Conservation (phyloP, 2,888 invertebrate genomes). For the Microctonus hyperodae region DNA sequence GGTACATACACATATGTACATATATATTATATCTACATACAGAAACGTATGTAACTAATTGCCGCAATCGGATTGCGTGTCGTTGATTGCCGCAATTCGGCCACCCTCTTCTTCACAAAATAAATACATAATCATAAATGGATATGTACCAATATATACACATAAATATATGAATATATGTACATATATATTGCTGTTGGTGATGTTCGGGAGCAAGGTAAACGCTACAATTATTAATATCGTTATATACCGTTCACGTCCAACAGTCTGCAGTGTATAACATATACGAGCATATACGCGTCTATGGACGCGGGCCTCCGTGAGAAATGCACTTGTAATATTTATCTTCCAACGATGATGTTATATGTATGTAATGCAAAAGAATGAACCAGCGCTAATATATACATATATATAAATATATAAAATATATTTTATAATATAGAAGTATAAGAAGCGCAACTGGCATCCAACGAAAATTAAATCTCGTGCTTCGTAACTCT, state of each 20-base stretch:
- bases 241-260: slow-evolving; percentile 17
- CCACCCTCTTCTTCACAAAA: not conserved
- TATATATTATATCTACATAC: not conserved
- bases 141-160: not conserved
- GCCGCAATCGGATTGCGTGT: slow-evolving; percentile 37
- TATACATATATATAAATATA: no score
- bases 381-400: not conserved
- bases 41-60: slow-evolving; percentile 30
- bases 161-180: not conserved
- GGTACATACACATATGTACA: no score
- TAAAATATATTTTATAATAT: slow-evolving; percentile 1
- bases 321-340: slow-evolving; percentile 27
- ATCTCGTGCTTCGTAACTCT: slow-evolving; percentile 1
- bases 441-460: not conserved
- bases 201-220: slow-evolving; percentile 35
- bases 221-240: slow-evolving; percentile 36
- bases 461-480: not conserved
- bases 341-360: slow-evolving; percentile 12
- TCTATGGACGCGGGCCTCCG: not conserved
- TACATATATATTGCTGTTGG: not conserved
- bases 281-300: not conserved
- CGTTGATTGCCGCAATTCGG: slow-evolving; percentile 38
- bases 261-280: not conserved
- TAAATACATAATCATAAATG: not conserved
- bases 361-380: not conserved